phyloP scores from a whole-genome alignment of 2,113 vertebrate species.

The Chamaea fasciata region DNA sequence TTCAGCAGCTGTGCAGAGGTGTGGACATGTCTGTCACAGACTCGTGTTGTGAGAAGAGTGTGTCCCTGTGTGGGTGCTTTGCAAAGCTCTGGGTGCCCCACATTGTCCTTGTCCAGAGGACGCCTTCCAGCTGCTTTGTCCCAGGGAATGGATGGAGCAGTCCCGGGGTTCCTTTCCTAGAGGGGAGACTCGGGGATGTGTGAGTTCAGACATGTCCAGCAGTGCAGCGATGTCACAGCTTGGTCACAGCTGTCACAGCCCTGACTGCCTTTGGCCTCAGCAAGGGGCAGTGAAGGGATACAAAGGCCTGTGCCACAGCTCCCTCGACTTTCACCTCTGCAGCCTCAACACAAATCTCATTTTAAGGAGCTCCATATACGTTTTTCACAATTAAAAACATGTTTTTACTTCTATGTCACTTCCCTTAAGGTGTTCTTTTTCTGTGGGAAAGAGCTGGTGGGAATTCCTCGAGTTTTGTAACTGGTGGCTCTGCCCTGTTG shows the following conservation, averaged over 20 bases:
- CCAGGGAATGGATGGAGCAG: not conserved
- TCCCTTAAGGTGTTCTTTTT: not conserved
- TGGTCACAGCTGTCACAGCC: not conserved
- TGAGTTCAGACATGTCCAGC: rapidly evolving
- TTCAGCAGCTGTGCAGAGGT: not conserved
- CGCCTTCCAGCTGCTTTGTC: not conserved
- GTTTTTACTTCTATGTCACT: not conserved
- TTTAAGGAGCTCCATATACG: not conserved
- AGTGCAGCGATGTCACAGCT: not conserved
- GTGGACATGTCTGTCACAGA: not conserved
- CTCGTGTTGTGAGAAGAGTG: not conserved
- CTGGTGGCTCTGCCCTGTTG: not conserved
- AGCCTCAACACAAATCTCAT: not conserved
- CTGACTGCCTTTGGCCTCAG: rapidly evolving
- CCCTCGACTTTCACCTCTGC: not conserved
- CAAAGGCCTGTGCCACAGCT: not conserved
- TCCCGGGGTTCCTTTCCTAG: not conserved
- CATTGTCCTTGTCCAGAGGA: not conserved
- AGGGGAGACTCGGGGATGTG: not conserved
- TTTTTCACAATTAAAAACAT: not conserved
- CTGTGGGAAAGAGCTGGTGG: not conserved
- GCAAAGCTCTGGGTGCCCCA: not conserved
- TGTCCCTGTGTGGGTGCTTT: not conserved
- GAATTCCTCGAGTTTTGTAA: not conserved
- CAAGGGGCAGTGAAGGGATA: not conserved